phyloP scores from a whole-genome alignment of 2,888 invertebrate genomes.

The Scaeva pyrastri region DNA sequence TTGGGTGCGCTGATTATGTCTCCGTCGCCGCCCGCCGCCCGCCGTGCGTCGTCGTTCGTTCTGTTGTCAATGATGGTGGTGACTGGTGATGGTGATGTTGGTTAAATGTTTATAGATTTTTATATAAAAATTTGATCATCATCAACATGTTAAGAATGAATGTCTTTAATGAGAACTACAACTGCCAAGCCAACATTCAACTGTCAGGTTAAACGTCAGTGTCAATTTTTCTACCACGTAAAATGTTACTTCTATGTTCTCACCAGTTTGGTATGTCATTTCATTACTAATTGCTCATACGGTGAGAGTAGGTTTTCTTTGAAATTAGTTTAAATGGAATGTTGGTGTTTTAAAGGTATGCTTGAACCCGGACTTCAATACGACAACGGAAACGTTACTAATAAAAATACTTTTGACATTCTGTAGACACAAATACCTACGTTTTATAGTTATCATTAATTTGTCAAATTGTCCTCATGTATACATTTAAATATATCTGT shows the following conservation, averaged over 20 bases:
- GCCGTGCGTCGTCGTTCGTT: not conserved
- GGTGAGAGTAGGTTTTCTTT: not conserved
- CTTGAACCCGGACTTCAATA: not conserved
- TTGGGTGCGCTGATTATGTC: not conserved
- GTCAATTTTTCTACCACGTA: not conserved
- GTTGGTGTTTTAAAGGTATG: not conserved
- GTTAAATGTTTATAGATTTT: not conserved
- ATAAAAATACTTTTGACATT: not conserved
- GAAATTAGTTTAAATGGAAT: not conserved
- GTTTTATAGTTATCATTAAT: no score
- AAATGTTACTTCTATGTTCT: not conserved
- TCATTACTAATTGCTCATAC: not conserved
- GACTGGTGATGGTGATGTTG: not conserved
- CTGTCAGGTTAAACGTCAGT: conserved; percentile 22
- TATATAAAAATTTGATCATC: conserved; percentile 32
- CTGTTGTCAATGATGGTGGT: not conserved
- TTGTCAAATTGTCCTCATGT: no score
- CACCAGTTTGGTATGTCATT: not conserved
- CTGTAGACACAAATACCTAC: not conserved
- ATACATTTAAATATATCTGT: no score
- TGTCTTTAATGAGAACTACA: not conserved
- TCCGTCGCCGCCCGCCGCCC: not conserved
- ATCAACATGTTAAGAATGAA: conserved; percentile 6
- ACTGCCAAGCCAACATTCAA: not conserved
- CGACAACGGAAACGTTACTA: not conserved